These are phyloP conservation scores for Caenorhabditis sinica DNA, from an alignment of 2,888 invertebrate species.

Conservation along the genomic window DNA sequence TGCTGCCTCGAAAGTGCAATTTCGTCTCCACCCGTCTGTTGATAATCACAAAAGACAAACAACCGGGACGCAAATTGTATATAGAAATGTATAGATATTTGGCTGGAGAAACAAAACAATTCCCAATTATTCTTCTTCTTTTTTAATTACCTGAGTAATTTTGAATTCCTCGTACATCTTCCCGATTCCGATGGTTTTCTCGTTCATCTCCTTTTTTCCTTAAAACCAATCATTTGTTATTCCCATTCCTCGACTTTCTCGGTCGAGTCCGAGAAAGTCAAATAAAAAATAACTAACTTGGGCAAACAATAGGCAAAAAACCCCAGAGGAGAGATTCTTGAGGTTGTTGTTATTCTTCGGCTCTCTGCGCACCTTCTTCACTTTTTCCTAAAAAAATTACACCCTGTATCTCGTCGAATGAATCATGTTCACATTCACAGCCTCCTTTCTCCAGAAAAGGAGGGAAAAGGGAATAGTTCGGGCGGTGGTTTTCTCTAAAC, in stretches of 20 bases:
- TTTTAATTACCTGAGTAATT: slow-evolving; percentile 63
- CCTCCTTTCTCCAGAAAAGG: slow-evolving; percentile 35
- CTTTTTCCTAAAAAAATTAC: slow-evolving; percentile 30
- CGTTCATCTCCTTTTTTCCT: slow-evolving; percentile 29
- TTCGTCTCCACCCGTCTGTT: slow-evolving; percentile 23
- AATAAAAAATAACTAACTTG: slow-evolving; percentile 44
- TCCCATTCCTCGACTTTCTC: slow-evolving; percentile 13
- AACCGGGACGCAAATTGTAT: slow-evolving; percentile 33
- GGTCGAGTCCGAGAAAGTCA: slow-evolving; percentile 52
- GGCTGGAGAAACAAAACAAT: slow-evolving; percentile 20
- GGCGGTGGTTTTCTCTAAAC: slow-evolving; percentile 42
- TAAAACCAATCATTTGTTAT: slow-evolving; percentile 38
- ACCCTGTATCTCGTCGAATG: slow-evolving; percentile 27
- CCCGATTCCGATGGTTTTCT: slow-evolving; percentile 20
- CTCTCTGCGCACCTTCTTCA: slow-evolving; percentile 34
- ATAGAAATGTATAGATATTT: slow-evolving; percentile 24
- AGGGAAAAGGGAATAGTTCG: slow-evolving; percentile 29
- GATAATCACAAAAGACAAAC: slow-evolving; percentile 50
- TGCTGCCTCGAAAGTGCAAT: slow-evolving; percentile 37
- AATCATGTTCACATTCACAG: slow-evolving; percentile 37
- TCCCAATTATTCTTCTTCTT: not conserved
- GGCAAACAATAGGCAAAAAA: slow-evolving; percentile 49
- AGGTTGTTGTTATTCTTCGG: slow-evolving; percentile 51
- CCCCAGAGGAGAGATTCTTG: slow-evolving; percentile 7
- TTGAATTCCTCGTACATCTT: slow-evolving; percentile 66